Percentiles rank a stretch among this genome's conserved stretches.
These are phyloP conservation scores for Tachina fera DNA, from an alignment of 2,888 invertebrate species.

Conservation along the genomic window DNA sequence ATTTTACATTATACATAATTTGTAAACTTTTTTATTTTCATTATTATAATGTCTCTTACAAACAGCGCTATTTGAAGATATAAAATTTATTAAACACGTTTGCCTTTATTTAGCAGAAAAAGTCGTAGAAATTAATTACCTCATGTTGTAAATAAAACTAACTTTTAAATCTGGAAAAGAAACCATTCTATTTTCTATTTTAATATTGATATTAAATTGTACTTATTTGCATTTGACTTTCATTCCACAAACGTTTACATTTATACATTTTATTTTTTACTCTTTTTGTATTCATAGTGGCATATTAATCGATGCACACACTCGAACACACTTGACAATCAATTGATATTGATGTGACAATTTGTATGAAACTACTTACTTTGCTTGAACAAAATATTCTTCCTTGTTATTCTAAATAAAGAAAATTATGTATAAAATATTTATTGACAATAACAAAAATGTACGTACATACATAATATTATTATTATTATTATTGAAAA, in stretches of 20 bases:
- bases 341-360: slow-evolving; percentile 46
- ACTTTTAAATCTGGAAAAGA: too few species aligned
- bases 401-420: slow-evolving; percentile 60
- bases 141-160: too few species aligned
- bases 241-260: background rate
- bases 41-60: too few species aligned
- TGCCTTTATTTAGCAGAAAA: too few species aligned
- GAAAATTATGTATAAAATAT: slow-evolving; percentile 43
- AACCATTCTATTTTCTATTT: too few species aligned
- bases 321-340: slow-evolving; percentile 18
- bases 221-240: background rate
- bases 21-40: too few species aligned
- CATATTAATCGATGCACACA: slow-evolving; percentile 8
- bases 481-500: background rate
- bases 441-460: slow-evolving; percentile 28
- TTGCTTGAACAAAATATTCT: slow-evolving; percentile 40
- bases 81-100: too few species aligned
- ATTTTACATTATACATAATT: too few species aligned
- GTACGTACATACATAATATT: background rate
- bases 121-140: too few species aligned
- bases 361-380: slow-evolving; percentile 26
- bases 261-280: too few species aligned
- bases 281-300: slow-evolving; percentile 14
- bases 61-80: too few species aligned
- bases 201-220: too few species aligned